Percentiles rank a stretch among this genome's conserved stretches.
These are phyloP conservation scores for Scophthalmus maximus DNA, from an alignment of 2,113 vertebrate genomes.

Conservation along the genomic window DNA sequence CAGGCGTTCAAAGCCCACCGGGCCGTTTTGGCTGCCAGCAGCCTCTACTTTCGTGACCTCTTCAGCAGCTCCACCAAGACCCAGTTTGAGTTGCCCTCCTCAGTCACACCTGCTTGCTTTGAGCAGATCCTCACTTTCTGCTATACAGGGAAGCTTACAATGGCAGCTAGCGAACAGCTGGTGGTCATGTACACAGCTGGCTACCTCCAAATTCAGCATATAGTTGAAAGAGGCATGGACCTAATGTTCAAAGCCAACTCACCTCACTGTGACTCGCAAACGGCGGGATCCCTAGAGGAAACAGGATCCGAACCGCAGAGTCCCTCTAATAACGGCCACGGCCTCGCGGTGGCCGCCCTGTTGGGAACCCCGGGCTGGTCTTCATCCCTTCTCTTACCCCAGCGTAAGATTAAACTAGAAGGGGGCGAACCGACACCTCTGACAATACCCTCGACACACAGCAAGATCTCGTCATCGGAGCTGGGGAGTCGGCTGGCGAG, in stretches of 20 bases:
- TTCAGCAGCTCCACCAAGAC: constrained; percentile 97
- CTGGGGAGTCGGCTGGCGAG: constrained; percentile 65
- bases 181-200: constrained; percentile 99
- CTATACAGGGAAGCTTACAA: constrained; percentile 98
- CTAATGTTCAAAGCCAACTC: constrained; percentile 99
- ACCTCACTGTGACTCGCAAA: constrained; percentile 98
- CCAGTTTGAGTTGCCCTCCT: constrained; percentile 96
- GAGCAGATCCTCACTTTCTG: constrained; percentile 99
- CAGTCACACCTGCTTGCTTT: constrained; percentile 95
- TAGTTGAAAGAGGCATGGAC: constrained; percentile 96
- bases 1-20: constrained; percentile 98
- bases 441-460: constrained; percentile 58
- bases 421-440: constrained; percentile 83
- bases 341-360: constrained; percentile 75
- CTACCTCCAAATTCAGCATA: constrained; percentile 99
- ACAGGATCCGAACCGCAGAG: constrained; percentile 95
- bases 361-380: constrained; percentile 86
- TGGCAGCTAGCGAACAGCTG: constrained; percentile 98
- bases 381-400: constrained; percentile 85
- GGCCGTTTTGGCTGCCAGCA: constrained; percentile 95
- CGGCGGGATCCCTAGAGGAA: constrained; percentile 90
- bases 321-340: constrained; percentile 84
- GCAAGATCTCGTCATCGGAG: constrained; percentile 68
- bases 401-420: constrained; percentile 92
- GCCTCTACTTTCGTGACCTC: constrained; percentile 96